Base-by-base conservation (phyloP, 1,140 invertebrate genomes). In the Neodiprion pinetum region DNA sequence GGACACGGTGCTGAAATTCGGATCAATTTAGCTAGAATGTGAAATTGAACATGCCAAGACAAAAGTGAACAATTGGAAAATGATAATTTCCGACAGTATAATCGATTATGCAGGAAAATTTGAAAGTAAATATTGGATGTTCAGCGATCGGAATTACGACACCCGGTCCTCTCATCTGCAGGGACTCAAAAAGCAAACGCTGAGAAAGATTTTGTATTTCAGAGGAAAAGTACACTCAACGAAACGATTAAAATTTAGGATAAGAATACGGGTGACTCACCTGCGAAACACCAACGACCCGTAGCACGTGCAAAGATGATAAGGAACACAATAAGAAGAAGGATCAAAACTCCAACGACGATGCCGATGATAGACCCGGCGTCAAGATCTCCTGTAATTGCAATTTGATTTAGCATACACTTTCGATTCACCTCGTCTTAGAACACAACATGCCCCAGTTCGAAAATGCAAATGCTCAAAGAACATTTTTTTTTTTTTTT, bases 201-300 rank as follows among this genome's bases (percentile, higher is more conserved):
- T 23, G 11, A 47, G 67, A 69, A 69, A 47, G n/a, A 47, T 14
- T 69, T 69, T 14, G 61, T 14, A 65, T 65, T 23, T 21, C 67
- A 47, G 14, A 23, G 28, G 28, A 69, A 69, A 11, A 9, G 14
- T 69, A 69, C 21, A 69, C 40, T 12, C 11, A 69, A 21, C 12
- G 21, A 21, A 69, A 69, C 40, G 40, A 23, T 14, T 7, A 69
- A 23, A 17, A 69, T 14, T 65, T 10, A 47, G 11, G 40, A 72
- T 72, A 14, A 72, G 9, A 67, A 48, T 79, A 78, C 85, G 61
- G n/a, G 49, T 50, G 73, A 93, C 92, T 93, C 88, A 95, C 94
- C 94, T 87, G 93, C 93, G 84, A 95, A 95, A 86, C 94, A 95
- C 94, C 94, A 95, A 85, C 93, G 90, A 79, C 93, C 93, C 71